These are phyloP conservation scores for Drosophila ananassae DNA, from an alignment of 1,140 invertebrate genomes.

Conservation along the genomic window DNA sequence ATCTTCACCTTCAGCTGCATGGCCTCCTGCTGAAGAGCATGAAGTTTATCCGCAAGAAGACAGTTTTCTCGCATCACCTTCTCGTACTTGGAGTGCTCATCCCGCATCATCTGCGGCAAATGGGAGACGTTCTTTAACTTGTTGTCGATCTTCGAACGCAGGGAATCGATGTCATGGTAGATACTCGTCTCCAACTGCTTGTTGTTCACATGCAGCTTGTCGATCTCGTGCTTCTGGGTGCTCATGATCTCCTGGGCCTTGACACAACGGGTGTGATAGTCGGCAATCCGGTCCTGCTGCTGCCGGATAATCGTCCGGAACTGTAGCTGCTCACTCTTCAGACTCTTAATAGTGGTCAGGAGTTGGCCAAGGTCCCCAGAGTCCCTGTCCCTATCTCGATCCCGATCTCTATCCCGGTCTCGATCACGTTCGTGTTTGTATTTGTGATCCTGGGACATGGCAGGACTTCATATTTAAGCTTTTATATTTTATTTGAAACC, in stretches of 20 bases:
- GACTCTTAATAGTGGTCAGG: slow-evolving; percentile 58
- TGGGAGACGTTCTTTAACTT: slow-evolving; percentile 69
- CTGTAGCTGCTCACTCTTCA: slow-evolving; percentile 66
- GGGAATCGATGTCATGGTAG: slow-evolving; percentile 53
- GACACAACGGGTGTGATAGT: slow-evolving; percentile 70
- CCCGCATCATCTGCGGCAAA: slow-evolving; percentile 64
- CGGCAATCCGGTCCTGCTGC: slow-evolving; percentile 67
- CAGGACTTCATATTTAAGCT: background rate
- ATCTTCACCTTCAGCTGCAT: slow-evolving; percentile 65
- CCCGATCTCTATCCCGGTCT: slow-evolving; percentile 18
- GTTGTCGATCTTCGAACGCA: slow-evolving; percentile 68
- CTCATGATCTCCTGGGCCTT: slow-evolving; percentile 80
- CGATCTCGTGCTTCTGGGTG: slow-evolving; percentile 74
- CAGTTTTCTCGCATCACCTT: slow-evolving; percentile 70
- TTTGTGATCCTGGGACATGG: slow-evolving; percentile 26
- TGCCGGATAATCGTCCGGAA: slow-evolving; percentile 62
- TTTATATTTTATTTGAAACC: background rate
- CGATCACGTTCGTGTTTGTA: slow-evolving; percentile 6
- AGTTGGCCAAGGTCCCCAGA: slow-evolving; percentile 41
- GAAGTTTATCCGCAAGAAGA: slow-evolving; percentile 65
- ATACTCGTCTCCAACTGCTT: slow-evolving; percentile 73
- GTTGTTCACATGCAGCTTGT: slow-evolving; percentile 73
- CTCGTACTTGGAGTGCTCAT: slow-evolving; percentile 68
- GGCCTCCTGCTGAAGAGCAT: slow-evolving; percentile 63
- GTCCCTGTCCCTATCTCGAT: background rate